phyloP scores from a whole-genome alignment of 2,113 vertebrate genomes.

The Orientallactaga bullata region DNA sequence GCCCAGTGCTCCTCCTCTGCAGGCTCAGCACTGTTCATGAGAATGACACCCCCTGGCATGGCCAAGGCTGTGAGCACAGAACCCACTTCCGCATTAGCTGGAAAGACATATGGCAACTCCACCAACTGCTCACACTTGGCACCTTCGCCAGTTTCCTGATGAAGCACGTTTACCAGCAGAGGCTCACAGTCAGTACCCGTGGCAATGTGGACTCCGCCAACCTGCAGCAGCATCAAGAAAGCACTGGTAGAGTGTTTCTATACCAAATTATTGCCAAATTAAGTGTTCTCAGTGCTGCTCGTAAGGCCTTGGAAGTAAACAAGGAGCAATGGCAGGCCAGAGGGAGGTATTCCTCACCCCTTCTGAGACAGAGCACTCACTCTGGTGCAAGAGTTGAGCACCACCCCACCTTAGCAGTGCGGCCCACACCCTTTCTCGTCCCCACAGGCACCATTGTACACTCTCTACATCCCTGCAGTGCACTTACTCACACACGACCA shows the following conservation, averaged over 20 bases:
- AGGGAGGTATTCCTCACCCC: neutral
- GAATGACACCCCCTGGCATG: constrained; percentile 84
- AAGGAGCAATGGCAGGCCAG: neutral
- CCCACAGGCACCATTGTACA: accelerated
- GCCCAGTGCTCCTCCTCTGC: constrained; percentile 86
- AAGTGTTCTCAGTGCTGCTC: neutral
- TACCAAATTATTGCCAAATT: too few relatives aligned
- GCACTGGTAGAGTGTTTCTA: too few relatives aligned
- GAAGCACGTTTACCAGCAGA: constrained; percentile 91
- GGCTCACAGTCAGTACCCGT: constrained; percentile 92
- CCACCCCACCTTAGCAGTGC: accelerated
- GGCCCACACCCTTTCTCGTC: accelerated
- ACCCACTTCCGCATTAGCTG: constrained; percentile 81
- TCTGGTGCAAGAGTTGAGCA: neutral
- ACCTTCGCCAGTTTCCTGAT: constrained; percentile 78
- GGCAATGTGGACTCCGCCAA: constrained; percentile 89
- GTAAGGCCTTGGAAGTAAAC: neutral
- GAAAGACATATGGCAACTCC: constrained; percentile 80
- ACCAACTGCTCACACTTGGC: constrained; percentile 76
- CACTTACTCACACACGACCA: too few relatives aligned
- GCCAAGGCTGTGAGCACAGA: constrained; percentile 80
- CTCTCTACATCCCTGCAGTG: accelerated
- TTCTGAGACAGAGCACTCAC: too few relatives aligned
- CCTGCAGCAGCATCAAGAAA: constrained; percentile 84
- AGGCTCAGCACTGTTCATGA: constrained; percentile 62